phyloP scores from a whole-genome alignment of 2,797 vertebrate species.

The Cheirogaleus major region DNA sequence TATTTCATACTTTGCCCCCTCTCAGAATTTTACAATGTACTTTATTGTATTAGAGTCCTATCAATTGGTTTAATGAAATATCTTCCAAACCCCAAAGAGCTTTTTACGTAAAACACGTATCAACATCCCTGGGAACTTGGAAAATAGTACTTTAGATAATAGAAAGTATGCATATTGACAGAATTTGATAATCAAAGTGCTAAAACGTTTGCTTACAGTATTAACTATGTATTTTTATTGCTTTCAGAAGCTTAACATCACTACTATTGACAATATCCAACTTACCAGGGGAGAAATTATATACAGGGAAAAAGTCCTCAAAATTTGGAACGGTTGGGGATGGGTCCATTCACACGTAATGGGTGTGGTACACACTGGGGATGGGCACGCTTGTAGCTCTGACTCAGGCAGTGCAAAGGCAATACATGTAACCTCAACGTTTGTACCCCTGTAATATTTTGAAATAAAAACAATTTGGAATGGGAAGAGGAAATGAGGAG shows the following conservation, averaged over 20 bases:
- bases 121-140: neutral
- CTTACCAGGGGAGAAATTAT: conserved; percentile 31
- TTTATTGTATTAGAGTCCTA: neutral
- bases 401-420: too few relatives aligned
- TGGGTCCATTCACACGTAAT: too few relatives aligned
- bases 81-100: conserved; percentile 2
- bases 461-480: neutral
- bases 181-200: conserved; percentile 1
- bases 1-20: neutral
- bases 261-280: neutral
- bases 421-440: too few relatives aligned
- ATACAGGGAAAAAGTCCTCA: neutral
- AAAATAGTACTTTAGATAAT: neutral
- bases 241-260: neutral
- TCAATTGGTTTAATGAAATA: conserved; percentile 26
- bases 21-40: neutral
- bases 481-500: neutral
- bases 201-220: neutral
- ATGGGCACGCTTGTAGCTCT: too few relatives aligned
- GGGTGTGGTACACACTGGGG: too few relatives aligned
- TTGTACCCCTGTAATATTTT: too few relatives aligned
- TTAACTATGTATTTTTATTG: conserved; percentile 38
- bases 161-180: neutral
- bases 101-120: conserved; percentile 12
- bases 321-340: neutral